phyloP scores from a whole-genome alignment of 53 echinoderm and acorn worm species.

The Echinarachnius parma region DNA sequence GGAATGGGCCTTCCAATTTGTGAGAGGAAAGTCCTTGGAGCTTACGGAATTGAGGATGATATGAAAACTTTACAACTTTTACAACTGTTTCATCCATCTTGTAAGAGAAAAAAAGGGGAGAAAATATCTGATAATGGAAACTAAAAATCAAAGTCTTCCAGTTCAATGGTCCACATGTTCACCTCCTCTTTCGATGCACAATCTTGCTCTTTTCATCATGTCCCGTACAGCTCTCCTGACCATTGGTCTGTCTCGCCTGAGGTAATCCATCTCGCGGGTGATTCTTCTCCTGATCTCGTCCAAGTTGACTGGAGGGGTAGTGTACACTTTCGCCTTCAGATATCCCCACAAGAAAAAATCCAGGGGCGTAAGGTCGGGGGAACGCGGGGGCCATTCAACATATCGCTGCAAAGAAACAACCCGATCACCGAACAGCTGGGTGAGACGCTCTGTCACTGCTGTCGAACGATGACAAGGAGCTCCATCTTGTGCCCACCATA shows the following conservation, averaged over 20 bases:
- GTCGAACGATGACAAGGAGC: constrained; percentile 43
- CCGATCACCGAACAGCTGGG: constrained; percentile 29
- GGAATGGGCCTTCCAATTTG: constrained; percentile 5
- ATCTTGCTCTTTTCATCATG: constrained; percentile 13
- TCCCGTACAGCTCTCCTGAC: constrained; percentile 25
- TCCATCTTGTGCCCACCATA: constrained; percentile 58
- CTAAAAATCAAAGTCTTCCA: constrained; percentile 4
- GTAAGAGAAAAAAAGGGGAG: not conserved
- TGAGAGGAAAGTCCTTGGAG: not conserved
- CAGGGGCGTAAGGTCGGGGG: constrained; percentile 12
- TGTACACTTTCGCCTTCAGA: constrained; percentile 11
- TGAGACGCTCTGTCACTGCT: constrained; percentile 22
- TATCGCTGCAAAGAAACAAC: constrained; percentile 34
- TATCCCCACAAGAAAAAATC: constrained; percentile 23
- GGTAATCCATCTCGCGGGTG: too few species aligned
- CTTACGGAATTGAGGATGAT: not conserved
- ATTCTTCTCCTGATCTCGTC: not conserved
- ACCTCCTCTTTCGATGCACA: constrained; percentile 21
- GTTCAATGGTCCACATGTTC: constrained; percentile 22
- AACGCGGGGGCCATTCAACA: constrained; percentile 32
- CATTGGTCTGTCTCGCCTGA: constrained; percentile 17
- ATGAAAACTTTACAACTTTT: not conserved
- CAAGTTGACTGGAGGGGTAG: constrained; percentile 25
- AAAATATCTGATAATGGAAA: too few species aligned
- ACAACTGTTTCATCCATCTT: constrained; percentile 8